These are phyloP conservation scores for Notamacropus eugenii DNA, from an alignment of 2,797 vertebrate genomes.

Conservation along the genomic window DNA sequence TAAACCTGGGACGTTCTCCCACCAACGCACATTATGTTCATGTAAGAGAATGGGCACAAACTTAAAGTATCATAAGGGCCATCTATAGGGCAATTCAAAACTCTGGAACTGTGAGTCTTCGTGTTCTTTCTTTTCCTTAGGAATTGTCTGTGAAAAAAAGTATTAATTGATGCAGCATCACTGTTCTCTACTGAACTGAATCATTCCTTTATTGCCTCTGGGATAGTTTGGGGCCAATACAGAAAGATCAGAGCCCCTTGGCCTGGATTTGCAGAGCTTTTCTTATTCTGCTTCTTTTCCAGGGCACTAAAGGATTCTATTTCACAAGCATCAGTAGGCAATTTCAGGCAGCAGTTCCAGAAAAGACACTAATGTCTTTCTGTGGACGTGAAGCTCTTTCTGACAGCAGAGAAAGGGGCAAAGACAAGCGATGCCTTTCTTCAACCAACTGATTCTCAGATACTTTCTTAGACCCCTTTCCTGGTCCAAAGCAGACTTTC, in stretches of 20 bases:
- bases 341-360: not conserved
- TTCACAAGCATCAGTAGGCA: not conserved
- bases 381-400: not conserved
- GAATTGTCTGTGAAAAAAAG: not conserved
- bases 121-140: not conserved
- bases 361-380: not conserved
- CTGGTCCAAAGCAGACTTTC: not conserved
- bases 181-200: not conserved
- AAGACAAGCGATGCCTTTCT: not conserved
- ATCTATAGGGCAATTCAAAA: not conserved
- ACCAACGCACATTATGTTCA: not conserved
- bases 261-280: not conserved
- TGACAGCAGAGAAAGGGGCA: not conserved
- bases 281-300: not conserved
- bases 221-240: not conserved
- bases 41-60: not conserved
- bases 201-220: not conserved
- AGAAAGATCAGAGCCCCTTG: not conserved
- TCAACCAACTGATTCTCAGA: not conserved
- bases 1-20: not conserved
- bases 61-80: not conserved
- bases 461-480: not conserved
- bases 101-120: not conserved
- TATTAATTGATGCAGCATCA: not conserved
- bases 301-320: not conserved